phyloP scores from a whole-genome alignment of 2,888 invertebrate genomes.

The Lumbricus terrestris region DNA sequence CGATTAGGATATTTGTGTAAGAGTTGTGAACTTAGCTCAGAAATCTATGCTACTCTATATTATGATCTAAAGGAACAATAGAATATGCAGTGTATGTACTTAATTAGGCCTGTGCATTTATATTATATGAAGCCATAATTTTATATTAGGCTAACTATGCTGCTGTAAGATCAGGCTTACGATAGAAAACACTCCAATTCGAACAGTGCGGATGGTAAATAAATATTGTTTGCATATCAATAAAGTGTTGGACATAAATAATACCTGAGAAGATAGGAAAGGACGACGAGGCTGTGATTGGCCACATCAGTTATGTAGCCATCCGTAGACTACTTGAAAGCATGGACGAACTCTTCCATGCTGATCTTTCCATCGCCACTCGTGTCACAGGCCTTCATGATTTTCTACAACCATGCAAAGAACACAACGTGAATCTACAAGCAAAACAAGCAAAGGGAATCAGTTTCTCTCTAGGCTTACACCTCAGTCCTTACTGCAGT shows the following conservation, averaged over 20 bases:
- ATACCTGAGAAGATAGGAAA: background rate
- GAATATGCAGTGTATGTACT: background rate
- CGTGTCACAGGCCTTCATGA: constrained; percentile 8
- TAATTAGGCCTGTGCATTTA: background rate
- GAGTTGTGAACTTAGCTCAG: no score
- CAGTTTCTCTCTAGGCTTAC: background rate
- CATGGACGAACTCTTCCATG: background rate
- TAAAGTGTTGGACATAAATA: background rate
- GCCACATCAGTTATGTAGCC: background rate
- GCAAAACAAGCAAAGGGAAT: background rate
- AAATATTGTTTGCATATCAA: background rate
- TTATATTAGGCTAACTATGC: background rate
- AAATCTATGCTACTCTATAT: no score
- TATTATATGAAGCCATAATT: no score
- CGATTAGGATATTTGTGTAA: no score
- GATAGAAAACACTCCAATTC: background rate
- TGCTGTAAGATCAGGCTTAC: background rate
- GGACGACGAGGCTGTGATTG: background rate
- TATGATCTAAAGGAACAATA: background rate
- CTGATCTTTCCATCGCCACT: constrained; percentile 8
- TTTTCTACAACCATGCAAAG: background rate
- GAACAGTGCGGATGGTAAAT: background rate
- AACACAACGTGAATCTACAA: background rate
- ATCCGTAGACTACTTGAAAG: background rate
- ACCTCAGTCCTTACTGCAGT: no score